A percentile compares a stretch with the other conserved stretches of the same genome.
phyloP scores from a whole-genome alignment of 2,113 vertebrate genomes.

The Origma solitaria region DNA sequence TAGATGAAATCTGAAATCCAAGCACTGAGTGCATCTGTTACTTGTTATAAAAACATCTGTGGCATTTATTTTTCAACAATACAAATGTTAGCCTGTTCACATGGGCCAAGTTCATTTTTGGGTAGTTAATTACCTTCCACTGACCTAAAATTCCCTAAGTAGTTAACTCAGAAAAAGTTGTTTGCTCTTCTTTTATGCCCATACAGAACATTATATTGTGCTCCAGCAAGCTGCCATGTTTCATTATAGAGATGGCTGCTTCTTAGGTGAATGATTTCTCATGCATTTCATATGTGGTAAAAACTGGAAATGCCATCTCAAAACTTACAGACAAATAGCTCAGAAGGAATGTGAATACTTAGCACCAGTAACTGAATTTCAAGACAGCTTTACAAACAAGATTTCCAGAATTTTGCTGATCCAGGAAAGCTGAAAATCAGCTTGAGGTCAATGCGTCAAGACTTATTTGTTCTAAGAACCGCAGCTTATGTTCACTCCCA shows the following conservation, averaged over 20 bases:
- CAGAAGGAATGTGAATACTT: conserved; percentile 6
- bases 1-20: neutral
- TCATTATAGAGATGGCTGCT: neutral
- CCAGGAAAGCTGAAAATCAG: conserved; percentile 4
- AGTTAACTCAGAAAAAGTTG: neutral
- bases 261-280: neutral
- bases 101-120: neutral
- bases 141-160: conserved; percentile 10
- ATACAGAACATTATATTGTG: neutral
- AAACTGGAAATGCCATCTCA: conserved; percentile 6
- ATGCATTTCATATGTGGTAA: neutral
- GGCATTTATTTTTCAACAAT: conserved; percentile 27
- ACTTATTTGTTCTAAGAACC: neutral
- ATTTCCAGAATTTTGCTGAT: conserved; percentile 7
- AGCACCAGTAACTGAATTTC: neutral
- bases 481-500: neutral
- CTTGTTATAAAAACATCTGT: conserved; percentile 44
- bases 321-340: neutral
- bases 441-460: neutral
- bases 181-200: neutral
- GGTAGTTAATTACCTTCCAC: conserved; percentile 33
- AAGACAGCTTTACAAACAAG: neutral
- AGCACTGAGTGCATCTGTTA: neutral
- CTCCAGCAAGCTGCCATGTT: neutral
- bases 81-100: conserved; percentile 19